These are phyloP conservation scores for Genyomyrus donnyi DNA, from an alignment of 2,113 vertebrate species.

Conservation along the genomic window DNA sequence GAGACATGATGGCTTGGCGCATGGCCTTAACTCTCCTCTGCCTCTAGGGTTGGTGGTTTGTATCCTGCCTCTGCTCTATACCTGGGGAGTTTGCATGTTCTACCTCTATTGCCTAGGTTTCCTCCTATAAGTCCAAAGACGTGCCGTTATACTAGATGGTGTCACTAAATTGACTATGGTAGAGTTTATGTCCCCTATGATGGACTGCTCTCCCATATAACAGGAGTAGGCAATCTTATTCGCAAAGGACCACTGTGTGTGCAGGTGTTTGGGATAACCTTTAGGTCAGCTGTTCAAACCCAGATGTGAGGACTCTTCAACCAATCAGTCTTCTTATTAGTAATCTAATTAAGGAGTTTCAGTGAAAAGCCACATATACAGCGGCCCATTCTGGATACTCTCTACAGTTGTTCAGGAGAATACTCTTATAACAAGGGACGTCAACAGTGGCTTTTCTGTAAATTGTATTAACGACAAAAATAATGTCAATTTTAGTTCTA, in stretches of 20 bases:
- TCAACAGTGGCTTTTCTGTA: neutral
- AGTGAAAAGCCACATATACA: neutral
- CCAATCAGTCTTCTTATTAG: neutral
- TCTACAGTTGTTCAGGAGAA: neutral
- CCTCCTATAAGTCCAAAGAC: neutral
- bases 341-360: neutral
- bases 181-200: neutral
- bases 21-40: neutral
- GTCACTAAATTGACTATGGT: neutral
- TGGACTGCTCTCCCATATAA: neutral
- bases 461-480: neutral
- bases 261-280: neutral
- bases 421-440: neutral
- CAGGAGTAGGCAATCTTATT: neutral
- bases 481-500: neutral
- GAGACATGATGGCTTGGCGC: neutral
- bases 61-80: neutral
- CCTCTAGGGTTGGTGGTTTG: neutral
- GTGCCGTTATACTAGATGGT: neutral
- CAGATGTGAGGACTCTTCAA: neutral
- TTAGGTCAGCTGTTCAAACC: neutral
- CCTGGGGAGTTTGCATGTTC: neutral
- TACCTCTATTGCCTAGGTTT: neutral
- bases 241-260: neutral
- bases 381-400: neutral